These are phyloP conservation scores for Sinotaia quadrata DNA, from an alignment of 2,888 invertebrate genomes.

Conservation along the genomic window DNA sequence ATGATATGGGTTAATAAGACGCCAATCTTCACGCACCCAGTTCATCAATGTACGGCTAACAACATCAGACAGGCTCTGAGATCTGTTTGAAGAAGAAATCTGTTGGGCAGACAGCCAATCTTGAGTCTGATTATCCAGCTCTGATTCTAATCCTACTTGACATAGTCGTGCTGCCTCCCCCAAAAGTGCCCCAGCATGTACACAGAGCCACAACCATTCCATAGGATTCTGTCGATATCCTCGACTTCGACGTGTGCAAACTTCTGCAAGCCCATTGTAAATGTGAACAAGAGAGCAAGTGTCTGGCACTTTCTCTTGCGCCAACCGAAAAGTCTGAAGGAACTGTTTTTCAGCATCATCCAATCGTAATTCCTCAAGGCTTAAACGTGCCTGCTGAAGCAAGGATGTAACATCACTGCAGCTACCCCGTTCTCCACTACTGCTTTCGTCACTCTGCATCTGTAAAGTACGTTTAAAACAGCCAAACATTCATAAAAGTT, in stretches of 20 bases:
- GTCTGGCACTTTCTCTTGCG: conserved; percentile 56
- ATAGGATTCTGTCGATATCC: conserved; percentile 61
- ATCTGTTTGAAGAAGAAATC: conserved; percentile 50
- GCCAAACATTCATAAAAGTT: background rate
- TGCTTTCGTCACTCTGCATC: conserved; percentile 24
- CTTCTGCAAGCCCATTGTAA: conserved; percentile 58
- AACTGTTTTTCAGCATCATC: conserved; percentile 60
- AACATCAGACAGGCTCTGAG: conserved; percentile 58
- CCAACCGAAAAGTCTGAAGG: conserved; percentile 50
- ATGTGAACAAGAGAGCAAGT: conserved; percentile 47
- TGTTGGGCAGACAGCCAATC: conserved; percentile 59
- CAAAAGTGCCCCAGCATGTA: conserved; percentile 62
- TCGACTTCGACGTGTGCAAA: conserved; percentile 56
- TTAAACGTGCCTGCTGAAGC: conserved; percentile 34
- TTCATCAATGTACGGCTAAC: conserved; percentile 59
- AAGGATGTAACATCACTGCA: conserved; percentile 31
- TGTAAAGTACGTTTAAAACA: conserved; percentile 8
- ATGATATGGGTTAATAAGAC: conserved; percentile 49
- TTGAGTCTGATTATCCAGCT: conserved; percentile 44
- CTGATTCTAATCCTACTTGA: conserved; percentile 46
- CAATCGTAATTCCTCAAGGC: conserved; percentile 41
- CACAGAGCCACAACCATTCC: conserved; percentile 65
- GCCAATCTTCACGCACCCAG: conserved; percentile 59
- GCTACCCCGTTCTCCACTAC: conserved; percentile 33
- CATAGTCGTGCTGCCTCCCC: conserved; percentile 61